Conservation (phyloP, 1,140 invertebrate species). For the Megalopta genalis region DNA sequence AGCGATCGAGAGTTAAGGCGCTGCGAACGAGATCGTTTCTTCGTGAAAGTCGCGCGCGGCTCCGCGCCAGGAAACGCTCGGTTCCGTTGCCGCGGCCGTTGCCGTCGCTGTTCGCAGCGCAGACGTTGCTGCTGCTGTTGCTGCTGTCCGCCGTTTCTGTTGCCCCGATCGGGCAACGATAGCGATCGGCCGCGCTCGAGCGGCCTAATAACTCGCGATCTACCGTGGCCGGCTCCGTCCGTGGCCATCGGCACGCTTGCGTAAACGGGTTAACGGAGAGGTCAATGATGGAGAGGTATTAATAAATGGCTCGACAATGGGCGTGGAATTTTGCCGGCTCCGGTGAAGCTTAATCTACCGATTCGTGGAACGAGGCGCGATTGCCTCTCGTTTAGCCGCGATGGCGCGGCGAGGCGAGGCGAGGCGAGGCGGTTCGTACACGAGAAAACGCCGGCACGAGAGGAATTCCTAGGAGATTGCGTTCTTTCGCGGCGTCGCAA, state of each 20-base stretch:
- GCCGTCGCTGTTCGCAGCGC: too few species aligned
- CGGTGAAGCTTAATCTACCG: constrained; percentile 34
- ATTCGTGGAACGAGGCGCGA: constrained; percentile 36
- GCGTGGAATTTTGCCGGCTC: constrained; percentile 49
- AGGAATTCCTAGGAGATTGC: constrained; percentile 4
- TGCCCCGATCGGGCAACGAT: constrained; percentile 43
- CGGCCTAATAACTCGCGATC: constrained; percentile 56
- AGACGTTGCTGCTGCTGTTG: too few species aligned
- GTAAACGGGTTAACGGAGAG: constrained; percentile 63
- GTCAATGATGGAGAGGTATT: constrained; percentile 62
- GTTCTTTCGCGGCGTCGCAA: not conserved
- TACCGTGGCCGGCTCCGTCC: not conserved
- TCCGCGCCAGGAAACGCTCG: constrained; percentile 52
- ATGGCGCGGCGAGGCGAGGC: too few species aligned
- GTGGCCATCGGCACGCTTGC: constrained; percentile 46
- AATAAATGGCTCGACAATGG: constrained; percentile 61
- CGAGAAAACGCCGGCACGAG: not conserved
- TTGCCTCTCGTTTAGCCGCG: constrained; percentile 8
- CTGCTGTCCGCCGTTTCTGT: too few species aligned
- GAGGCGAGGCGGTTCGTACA: not conserved
- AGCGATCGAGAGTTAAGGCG: constrained; percentile 62
- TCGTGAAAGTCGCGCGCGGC: constrained; percentile 59
- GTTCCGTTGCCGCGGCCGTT: constrained; percentile 7
- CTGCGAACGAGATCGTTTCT: constrained; percentile 63
- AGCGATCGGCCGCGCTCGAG: constrained; percentile 49